These are phyloP conservation scores for Oscheius sp. DNA, from an alignment of 2,888 invertebrate genomes.

Conservation along the genomic window DNA sequence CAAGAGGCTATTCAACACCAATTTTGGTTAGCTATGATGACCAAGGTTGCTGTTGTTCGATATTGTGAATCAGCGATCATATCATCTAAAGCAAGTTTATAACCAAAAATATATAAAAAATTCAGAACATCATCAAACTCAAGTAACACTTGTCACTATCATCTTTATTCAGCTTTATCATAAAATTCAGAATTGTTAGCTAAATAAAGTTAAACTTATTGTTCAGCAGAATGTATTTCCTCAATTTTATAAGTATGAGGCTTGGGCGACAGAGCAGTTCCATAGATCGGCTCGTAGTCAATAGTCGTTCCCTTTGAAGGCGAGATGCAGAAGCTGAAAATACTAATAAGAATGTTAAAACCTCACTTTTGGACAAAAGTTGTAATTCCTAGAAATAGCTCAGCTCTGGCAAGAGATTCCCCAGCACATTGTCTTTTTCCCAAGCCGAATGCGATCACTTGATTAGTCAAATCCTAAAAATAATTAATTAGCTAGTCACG, in stretches of 20 bases:
- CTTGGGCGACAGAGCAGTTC: not conserved
- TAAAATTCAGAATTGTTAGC: too few species aligned
- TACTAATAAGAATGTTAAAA: not conserved
- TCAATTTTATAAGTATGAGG: not conserved
- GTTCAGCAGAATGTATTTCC: not conserved
- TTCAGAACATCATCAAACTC: too few species aligned
- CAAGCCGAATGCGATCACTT: constrained; percentile 3
- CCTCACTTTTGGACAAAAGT: constrained; percentile 12
- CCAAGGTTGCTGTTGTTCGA: too few species aligned
- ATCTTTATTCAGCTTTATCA: too few species aligned
- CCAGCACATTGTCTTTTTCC: constrained; percentile 26
- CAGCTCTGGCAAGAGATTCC: constrained; percentile 14
- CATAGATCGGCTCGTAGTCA: not conserved
- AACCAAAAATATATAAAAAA: too few species aligned
- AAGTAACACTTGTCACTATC: too few species aligned
- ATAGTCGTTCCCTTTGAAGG: not conserved
- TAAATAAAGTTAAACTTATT: not conserved
- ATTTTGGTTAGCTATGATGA: too few species aligned
- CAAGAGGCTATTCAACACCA: too few species aligned
- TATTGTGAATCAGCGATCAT: too few species aligned
- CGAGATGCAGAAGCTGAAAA: not conserved
- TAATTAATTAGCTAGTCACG: not conserved
- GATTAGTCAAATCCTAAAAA: constrained; percentile 8
- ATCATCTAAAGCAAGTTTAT: too few species aligned
- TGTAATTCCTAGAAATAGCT: constrained; percentile 1